A percentile compares a stretch with the other conserved stretches of the same genome.
Evolutionary conservation across 2,888 invertebrate species (phyloP).

Genomic region (Gibbula magus): DNA sequence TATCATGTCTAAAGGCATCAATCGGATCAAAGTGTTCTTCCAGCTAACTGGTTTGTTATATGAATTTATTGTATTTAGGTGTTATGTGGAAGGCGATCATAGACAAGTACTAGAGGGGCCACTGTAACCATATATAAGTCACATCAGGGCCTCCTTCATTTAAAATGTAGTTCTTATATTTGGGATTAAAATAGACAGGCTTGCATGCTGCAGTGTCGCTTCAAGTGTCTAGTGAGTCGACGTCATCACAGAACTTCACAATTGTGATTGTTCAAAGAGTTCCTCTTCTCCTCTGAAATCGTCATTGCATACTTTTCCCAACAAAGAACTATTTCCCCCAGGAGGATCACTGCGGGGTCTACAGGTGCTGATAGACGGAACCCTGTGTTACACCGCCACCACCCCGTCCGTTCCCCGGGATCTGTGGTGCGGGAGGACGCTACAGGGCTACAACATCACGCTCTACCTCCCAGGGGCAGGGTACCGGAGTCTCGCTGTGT

Average conservation of each 20-base stretch:
- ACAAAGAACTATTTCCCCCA: neutral
- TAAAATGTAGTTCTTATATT: too few species aligned
- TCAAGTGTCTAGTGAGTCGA: too few species aligned
- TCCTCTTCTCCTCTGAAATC: neutral
- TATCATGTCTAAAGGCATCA: too few species aligned
- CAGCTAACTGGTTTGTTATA: too few species aligned
- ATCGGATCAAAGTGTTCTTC: too few species aligned
- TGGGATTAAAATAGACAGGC: too few species aligned
- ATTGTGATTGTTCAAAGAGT: neutral
- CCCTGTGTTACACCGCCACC: neutral
- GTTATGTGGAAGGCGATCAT: too few species aligned
- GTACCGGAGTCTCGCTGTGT: neutral
- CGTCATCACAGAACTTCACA: neutral
- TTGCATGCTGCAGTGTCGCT: too few species aligned
- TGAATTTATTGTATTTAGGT: too few species aligned
- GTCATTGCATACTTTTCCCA: neutral
- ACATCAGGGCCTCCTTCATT: too few species aligned
- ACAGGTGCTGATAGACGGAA: neutral
- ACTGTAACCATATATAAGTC: too few species aligned
- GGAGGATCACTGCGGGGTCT: neutral
- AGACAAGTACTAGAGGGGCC: too few species aligned
- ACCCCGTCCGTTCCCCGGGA: neutral
- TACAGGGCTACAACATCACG: neutral
- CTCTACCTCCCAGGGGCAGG: neutral
- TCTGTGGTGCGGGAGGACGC: neutral